phyloP scores from a whole-genome alignment of 2,888 invertebrate species.

The Dilophus febrilis region DNA sequence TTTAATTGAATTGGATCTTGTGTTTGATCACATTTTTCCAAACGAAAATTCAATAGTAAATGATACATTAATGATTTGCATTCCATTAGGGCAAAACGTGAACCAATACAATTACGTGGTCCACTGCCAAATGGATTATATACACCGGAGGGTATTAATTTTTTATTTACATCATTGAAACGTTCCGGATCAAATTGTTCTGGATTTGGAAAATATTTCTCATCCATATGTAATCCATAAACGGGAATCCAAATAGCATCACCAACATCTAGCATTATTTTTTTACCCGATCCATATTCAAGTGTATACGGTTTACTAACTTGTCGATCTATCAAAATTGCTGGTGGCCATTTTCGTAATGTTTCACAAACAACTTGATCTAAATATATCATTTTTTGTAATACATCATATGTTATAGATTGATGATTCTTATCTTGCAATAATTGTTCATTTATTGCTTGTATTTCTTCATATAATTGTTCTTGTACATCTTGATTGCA shows the following conservation, averaged over 20 bases:
- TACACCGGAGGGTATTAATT: slow-evolving; percentile 13
- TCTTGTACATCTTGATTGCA: slow-evolving; percentile 33
- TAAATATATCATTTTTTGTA: slow-evolving; percentile 1
- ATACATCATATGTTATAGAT: slow-evolving; percentile 11
- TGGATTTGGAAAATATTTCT: slow-evolving; percentile 18
- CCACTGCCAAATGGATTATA: slow-evolving; percentile 34
- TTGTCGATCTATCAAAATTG: slow-evolving; percentile 28
- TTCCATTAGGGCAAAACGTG: slow-evolving; percentile 3
- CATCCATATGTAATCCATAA: slow-evolving; percentile 27
- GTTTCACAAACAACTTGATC: slow-evolving; percentile 19
- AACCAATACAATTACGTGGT: slow-evolving; percentile 16
- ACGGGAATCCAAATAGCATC: slow-evolving; percentile 16
- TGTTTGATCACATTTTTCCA: neutral
- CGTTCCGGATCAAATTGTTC: slow-evolving; percentile 1
- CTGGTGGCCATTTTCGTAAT: slow-evolving; percentile 33
- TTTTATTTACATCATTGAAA: neutral
- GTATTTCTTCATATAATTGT: slow-evolving; percentile 34
- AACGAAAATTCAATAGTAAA: neutral
- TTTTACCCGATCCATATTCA: slow-evolving; percentile 3
- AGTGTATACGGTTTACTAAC: slow-evolving; percentile 32
- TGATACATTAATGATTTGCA: neutral
- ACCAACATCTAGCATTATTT: slow-evolving; percentile 1
- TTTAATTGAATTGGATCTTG: too few relatives aligned
- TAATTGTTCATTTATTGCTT: slow-evolving; percentile 20
- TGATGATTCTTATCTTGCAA: slow-evolving; percentile 29